Percentiles rank a stretch among this genome's conserved stretches.
These are phyloP conservation scores for Rhynchonema sp. DNA, from an alignment of 2,888 invertebrate genomes.

Conservation along the genomic window DNA sequence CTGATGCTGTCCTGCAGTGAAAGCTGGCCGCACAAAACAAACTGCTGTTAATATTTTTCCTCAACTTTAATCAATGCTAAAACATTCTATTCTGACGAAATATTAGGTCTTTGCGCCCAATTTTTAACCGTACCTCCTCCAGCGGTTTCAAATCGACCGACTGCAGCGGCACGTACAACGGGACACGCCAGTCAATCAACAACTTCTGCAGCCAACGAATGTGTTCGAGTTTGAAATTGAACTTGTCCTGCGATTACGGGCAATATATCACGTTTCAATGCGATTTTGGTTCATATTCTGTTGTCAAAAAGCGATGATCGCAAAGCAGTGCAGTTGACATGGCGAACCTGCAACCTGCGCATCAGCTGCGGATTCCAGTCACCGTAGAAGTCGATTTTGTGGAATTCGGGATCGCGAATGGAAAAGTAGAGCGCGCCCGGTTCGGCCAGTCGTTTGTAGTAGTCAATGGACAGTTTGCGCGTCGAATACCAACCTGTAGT, in stretches of 20 bases:
- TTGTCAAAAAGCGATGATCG: not conserved
- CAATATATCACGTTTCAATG: conserved; percentile 1
- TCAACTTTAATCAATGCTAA: too few species aligned
- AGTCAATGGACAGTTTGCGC: not conserved
- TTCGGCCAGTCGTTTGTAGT: not conserved
- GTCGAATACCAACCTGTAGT: conserved; percentile 1
- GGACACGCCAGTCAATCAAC: conserved; percentile 4
- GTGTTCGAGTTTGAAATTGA: conserved; percentile 9
- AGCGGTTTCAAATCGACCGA: conserved; percentile 3
- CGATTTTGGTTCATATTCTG: too few species aligned
- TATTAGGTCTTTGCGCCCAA: too few species aligned
- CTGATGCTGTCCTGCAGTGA: not conserved
- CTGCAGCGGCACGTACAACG: conserved; percentile 3
- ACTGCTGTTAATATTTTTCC: too few species aligned
- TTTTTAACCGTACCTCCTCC: conserved; percentile 1
- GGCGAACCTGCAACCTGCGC: not conserved
- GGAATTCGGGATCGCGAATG: conserved; percentile 1
- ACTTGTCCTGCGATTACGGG: conserved; percentile 9
- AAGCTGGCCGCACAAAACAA: not conserved
- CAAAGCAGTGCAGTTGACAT: not conserved
- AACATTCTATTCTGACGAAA: too few species aligned
- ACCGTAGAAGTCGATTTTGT: conserved; percentile 1
- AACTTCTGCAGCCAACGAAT: conserved; percentile 8
- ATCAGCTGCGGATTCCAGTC: conserved; percentile 9
- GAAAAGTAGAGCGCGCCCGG: conserved; percentile 5